phyloP scores from a whole-genome alignment of 1,140 invertebrate genomes.

The Nymphalis io region DNA sequence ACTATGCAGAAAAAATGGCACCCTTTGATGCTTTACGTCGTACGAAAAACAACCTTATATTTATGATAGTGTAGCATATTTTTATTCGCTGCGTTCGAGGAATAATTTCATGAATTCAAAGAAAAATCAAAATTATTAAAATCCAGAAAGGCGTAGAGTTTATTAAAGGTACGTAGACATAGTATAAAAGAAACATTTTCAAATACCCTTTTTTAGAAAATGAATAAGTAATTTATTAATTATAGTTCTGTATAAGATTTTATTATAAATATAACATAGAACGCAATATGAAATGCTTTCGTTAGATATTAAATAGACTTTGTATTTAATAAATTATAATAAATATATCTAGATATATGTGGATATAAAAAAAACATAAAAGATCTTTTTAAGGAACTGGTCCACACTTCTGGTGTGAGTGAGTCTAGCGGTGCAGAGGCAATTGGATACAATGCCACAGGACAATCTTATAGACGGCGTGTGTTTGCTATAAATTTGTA shows the following conservation, averaged over 20 bases:
- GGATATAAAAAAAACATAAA: no score
- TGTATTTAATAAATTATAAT: background rate
- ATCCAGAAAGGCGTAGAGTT: constrained; percentile 29
- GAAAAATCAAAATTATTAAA: constrained; percentile 41
- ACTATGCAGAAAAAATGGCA: constrained; percentile 60
- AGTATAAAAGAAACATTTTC: constrained; percentile 20
- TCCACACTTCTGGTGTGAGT: no score
- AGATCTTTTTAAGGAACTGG: no score
- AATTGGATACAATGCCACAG: no score
- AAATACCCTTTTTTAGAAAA: constrained; percentile 10
- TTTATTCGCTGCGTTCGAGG: constrained; percentile 6
- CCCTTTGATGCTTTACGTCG: constrained; percentile 31
- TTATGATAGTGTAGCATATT: constrained; percentile 13
- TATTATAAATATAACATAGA: background rate
- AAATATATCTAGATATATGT: no score
- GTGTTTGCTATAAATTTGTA: no score
- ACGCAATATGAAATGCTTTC: background rate
- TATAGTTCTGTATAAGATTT: background rate
- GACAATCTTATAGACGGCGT: no score
- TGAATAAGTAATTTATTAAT: constrained; percentile 16
- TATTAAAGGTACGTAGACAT: constrained; percentile 29
- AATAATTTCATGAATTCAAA: constrained; percentile 40
- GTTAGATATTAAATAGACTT: background rate
- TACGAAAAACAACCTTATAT: constrained; percentile 26
- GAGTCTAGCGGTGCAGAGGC: no score